Evolutionary conservation across 2,797 vertebrate genomes (phyloP), one percentile per base, ranked within the genome.

Genomic region (Eleutherodactylus coqui): DNA sequence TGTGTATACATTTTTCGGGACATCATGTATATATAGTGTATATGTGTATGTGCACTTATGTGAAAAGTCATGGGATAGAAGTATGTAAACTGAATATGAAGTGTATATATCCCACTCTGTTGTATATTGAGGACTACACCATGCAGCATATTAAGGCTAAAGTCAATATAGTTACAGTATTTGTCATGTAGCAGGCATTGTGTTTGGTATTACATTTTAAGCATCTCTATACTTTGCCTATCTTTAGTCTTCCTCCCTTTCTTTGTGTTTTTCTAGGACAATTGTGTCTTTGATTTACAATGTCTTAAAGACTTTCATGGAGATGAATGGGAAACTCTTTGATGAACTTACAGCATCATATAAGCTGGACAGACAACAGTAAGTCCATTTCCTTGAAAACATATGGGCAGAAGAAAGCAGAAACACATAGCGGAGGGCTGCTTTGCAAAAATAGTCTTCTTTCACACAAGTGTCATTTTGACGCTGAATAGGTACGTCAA

Each of bases 301-400:
- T 0, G 96, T 98, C 90, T 94, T 98, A 88, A 97, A 97, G 92
- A 97, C 97, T 76, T 97, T 98, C 91, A 97, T 97, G 97, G 96
- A 98, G 93, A 98, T 97, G 96, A 97, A 98, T 79, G 96, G 96
- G 88, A 96, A 96, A 89, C 95, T 98, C 75, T 98, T 97, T 84
- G 96, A 97, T 89, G 96, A 97, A 89, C 96, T 97, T 90, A 97
- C 97, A 45, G 96, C 96, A 91, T 96, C 97, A 89, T 98, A 98
- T 93, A 98, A 98, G 93, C 95, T 97, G 92, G 97, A 97, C 90
- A 97, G 96, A 91, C 96, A 98, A 93, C 97, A 97, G 97, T 98
- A 92, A 95, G 96, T 94, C 3, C n/a, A 4, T 24, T n/a, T 58
- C n/a, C 36, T 43, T 13, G 38, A 72, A 19, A 17, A n/a, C 17